Evolutionary conservation across 2,888 invertebrate genomes (phyloP).

Genomic region (Eledone cirrhosa): DNA sequence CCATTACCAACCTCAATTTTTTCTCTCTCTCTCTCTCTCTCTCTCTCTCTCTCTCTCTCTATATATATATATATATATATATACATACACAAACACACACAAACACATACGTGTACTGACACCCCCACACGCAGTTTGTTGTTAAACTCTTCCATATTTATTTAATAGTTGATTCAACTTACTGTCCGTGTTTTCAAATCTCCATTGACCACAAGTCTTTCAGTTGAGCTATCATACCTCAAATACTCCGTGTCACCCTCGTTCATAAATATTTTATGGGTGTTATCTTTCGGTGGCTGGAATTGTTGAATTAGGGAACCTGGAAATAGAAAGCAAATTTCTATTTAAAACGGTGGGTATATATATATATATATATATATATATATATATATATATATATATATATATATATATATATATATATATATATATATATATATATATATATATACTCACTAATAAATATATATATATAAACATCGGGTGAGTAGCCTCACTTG

Average conservation of each 20-base stretch:
- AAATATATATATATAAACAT: neutral
- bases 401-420: neutral
- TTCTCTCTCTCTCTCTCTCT: too few relatives aligned
- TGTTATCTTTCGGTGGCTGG: neutral
- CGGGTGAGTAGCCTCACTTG: too few relatives aligned
- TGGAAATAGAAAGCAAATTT: neutral
- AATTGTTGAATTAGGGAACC: constrained; percentile 12
- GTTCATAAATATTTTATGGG: neutral
- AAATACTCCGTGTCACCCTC: constrained; percentile 16
- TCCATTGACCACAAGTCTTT: neutral
- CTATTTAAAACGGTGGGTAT: neutral
- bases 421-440: neutral
- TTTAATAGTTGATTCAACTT: neutral
- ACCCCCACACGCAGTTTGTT: too few relatives aligned
- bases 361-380: neutral
- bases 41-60: too few relatives aligned
- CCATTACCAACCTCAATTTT: too few relatives aligned
- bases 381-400: constrained; percentile 6
- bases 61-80: too few relatives aligned
- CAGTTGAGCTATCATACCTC: neutral
- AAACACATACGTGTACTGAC: too few relatives aligned
- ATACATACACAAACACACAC: too few relatives aligned
- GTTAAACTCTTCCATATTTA: too few relatives aligned
- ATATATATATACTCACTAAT: neutral
- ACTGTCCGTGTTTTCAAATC: neutral